Evolutionary conservation across 1,140 invertebrate species (phyloP).

Genomic region (Mactra quadrangularis): DNA sequence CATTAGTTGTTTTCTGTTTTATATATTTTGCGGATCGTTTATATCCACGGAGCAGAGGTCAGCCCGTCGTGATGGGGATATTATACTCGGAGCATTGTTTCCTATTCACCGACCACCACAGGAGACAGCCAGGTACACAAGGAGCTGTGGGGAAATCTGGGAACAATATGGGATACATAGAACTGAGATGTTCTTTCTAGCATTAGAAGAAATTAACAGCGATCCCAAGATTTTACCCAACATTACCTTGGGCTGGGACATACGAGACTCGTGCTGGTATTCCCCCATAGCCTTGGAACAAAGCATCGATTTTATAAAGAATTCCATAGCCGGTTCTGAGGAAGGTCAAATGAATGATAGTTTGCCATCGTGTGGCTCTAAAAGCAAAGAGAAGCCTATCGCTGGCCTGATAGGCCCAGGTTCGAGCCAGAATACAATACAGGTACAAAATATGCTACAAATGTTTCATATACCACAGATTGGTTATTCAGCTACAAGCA

Average conservation of each 20-base stretch:
- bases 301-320: slow-evolving; percentile 90
- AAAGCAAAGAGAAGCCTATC: slow-evolving; percentile 83
- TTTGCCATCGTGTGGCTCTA: slow-evolving; percentile 21
- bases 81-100: slow-evolving; percentile 90
- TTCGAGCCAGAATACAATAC: slow-evolving; percentile 88
- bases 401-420: slow-evolving; percentile 90
- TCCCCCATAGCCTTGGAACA: slow-evolving; percentile 91
- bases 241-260: slow-evolving; percentile 90
- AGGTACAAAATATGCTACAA: slow-evolving; percentile 93
- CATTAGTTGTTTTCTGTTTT: neutral
- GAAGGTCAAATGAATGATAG: slow-evolving; percentile 49
- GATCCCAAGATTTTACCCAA: slow-evolving; percentile 84
- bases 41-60: slow-evolving; percentile 73
- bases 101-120: slow-evolving; percentile 89
- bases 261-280: slow-evolving; percentile 92
- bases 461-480: slow-evolving; percentile 92
- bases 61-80: slow-evolving; percentile 87
- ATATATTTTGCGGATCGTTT: neutral
- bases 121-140: slow-evolving; percentile 72
- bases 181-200: slow-evolving; percentile 88
- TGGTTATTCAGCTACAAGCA: slow-evolving; percentile 92
- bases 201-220: slow-evolving; percentile 86
- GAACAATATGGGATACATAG: slow-evolving; percentile 92
- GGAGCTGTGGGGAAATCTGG: slow-evolving; percentile 83
- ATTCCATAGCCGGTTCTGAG: slow-evolving; percentile 85